Evolutionary conservation across 2,888 invertebrate genomes (phyloP), one percentile per base, ranked within the genome.

Genomic region (Drosophila rellima): DNA sequence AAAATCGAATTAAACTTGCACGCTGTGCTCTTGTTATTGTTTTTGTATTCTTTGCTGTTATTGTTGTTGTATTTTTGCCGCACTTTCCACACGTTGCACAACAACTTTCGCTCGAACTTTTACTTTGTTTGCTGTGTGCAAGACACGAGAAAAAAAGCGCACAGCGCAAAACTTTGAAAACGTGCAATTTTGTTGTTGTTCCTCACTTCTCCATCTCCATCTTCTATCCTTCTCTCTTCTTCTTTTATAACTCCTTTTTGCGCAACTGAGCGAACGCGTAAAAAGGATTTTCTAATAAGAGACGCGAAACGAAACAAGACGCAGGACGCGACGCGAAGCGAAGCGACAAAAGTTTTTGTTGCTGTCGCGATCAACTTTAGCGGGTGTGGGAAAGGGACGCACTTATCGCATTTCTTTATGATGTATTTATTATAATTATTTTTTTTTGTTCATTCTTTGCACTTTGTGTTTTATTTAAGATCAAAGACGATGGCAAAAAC

Each of bases 1-100:
- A 80, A 89, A 89, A 89, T 85, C 80, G 78, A 89, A 87, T 87
- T 85, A 89, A 89, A 87, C 82, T 85, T 88, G 85, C 71, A 64
- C 74, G 78, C 54, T 59, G 75, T 31, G 70, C 60, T 55, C 29
- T 51, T 54, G 59, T 66, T 63, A 13, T 47, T 59, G 57, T 52
- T 47, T 56, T 45, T 42, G 8, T 42, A 39, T 10, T 48, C 54
- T 59, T 60, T 44, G 64, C 56, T 42, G 29, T 33, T 70, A 65
- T 39, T 48, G 55, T 31, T 68, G 74, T 61, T 63, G 47, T 59
- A 65, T 56, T 76, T 66, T 70, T 65, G 74, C 73, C 78, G 88
- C 86, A 83, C 88, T 83, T 77, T 70, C 74, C 70, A 73, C 84
- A 73, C 82, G 70, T 78, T 80, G 75, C 81, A 78, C 78, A 75